Base-by-base conservation (phyloP, 2,113 vertebrate species). In the Osmerus mordax region DNA sequence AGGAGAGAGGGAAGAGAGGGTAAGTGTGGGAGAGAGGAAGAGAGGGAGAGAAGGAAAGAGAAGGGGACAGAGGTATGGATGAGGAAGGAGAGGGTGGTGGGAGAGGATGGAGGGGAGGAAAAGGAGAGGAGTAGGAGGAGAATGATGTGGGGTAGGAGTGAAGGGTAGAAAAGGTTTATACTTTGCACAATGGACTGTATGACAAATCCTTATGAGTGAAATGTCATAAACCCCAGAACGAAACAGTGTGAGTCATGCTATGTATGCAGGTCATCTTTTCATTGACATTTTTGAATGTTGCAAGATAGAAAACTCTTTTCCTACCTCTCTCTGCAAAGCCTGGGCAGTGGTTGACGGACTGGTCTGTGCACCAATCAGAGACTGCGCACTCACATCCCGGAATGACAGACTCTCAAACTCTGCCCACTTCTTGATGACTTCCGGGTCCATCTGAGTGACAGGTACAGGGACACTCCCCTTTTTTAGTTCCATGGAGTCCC, bases 361-460 rank as follows among this genome's bases (percentile, higher is more conserved):
- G 8, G 68, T 65, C 77, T 86, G 78, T 8, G 73, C 75, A 55
- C 81, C 89, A 74, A 74, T 86, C 62, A 87, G 69, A 69, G 86
- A 81, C 70, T 92, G 87, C 1, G 89, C 81, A 32, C 80, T 93
- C 4, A 89, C 88, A 68, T 95, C 95, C 69, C 91, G 89, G 73
- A 95, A 87, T 3, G 95, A 93, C 81, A 96, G 75, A 13, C 87
- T 92, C 83, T 99, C 96, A 69, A 99, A 89, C 82, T 97, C 95
- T 71, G 88, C 88, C 97, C 97, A 99, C 81, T 96, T 98, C 89
- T 87, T 94, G 89, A 92, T 97, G 19, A 99, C 95, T 70, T 96
- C 95, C 59, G 91, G 90, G 1, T 88, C 94, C 72, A 93, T 82
- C 3, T 86, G 87, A 70, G 90, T 87, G 12, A 94, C 86, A 0